Evolutionary conservation across 2,888 invertebrate species (phyloP).

Genomic region (Penaeus monodon): DNA sequence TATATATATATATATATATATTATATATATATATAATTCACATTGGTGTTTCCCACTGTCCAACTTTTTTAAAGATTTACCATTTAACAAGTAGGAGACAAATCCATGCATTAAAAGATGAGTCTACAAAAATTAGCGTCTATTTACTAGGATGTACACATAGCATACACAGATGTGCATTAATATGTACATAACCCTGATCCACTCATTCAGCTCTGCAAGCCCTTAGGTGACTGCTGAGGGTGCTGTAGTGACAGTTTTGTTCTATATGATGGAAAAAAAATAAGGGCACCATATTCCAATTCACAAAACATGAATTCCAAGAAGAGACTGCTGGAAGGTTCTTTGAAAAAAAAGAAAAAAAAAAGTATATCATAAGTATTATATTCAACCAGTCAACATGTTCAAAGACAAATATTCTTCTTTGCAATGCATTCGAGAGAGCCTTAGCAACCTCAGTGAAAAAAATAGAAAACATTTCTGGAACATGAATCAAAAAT

Average conservation of each 20-base stretch:
- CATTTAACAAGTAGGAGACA: constrained; percentile 42
- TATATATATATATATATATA: too few relatives aligned
- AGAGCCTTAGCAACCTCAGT: too few relatives aligned
- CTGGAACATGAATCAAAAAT: constrained; percentile 2
- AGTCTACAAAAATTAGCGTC: constrained; percentile 44
- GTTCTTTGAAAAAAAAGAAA: constrained; percentile 15
- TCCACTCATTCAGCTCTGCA: constrained; percentile 30
- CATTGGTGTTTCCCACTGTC: too few relatives aligned
- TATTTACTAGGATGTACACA: constrained; percentile 50
- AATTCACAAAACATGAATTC: constrained; percentile 47
- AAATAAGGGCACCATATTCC: constrained; percentile 49
- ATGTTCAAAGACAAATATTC: constrained; percentile 7
- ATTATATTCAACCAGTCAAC: background rate
- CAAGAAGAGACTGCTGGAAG: constrained; percentile 41
- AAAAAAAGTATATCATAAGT: background rate
- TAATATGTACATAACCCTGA: constrained; percentile 51
- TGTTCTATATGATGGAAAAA: constrained; percentile 37
- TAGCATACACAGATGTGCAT: constrained; percentile 52
- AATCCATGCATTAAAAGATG: constrained; percentile 31
- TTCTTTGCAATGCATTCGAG: too few relatives aligned
- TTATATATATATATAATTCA: too few relatives aligned
- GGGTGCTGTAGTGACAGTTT: constrained; percentile 54
- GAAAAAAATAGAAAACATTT: too few relatives aligned
- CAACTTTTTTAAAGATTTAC: constrained; percentile 22
- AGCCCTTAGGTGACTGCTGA: constrained; percentile 55